phyloP scores from a whole-genome alignment of 2,797 vertebrate species.

The Moxostoma hubbsi region DNA sequence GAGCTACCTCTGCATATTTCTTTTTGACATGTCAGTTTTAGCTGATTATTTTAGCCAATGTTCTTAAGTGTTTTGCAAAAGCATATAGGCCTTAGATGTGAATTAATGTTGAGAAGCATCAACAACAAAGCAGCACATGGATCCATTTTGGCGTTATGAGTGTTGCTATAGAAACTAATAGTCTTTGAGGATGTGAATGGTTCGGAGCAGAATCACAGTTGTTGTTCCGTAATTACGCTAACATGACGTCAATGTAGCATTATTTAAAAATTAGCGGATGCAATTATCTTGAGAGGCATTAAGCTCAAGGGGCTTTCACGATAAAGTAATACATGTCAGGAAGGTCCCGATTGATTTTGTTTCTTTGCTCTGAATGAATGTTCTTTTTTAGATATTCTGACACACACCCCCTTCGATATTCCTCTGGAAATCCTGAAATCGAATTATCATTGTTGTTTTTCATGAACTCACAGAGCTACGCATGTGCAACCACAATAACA shows the following conservation, averaged over 20 bases:
- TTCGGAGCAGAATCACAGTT: neutral
- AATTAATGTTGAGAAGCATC: constrained; percentile 10
- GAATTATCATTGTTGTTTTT: constrained; percentile 20
- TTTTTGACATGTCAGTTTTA: neutral
- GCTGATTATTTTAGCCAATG: neutral
- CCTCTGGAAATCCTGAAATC: constrained; percentile 5
- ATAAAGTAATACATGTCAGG: neutral
- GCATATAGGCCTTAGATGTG: neutral
- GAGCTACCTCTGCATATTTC: too few species aligned
- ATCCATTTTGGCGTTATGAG: constrained; percentile 1
- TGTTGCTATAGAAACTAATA: constrained; percentile 27
- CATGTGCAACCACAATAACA: constrained; percentile 6
- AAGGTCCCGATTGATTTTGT: neutral
- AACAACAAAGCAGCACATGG: constrained; percentile 21
- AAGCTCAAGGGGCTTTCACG: neutral
- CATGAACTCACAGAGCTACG: neutral
- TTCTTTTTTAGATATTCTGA: constrained; percentile 19
- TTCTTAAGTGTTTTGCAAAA: neutral
- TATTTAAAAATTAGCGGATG: constrained; percentile 31
- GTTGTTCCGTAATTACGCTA: constrained; percentile 15
- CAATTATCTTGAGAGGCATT: neutral
- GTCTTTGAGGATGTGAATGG: constrained; percentile 8
- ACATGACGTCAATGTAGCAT: neutral
- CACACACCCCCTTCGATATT: constrained; percentile 5
- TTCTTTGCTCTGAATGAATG: constrained; percentile 1